A percentile compares a stretch with the other conserved stretches of the same genome.
phyloP scores from a whole-genome alignment of 2,113 vertebrate species.

The Regulus satrapa region DNA sequence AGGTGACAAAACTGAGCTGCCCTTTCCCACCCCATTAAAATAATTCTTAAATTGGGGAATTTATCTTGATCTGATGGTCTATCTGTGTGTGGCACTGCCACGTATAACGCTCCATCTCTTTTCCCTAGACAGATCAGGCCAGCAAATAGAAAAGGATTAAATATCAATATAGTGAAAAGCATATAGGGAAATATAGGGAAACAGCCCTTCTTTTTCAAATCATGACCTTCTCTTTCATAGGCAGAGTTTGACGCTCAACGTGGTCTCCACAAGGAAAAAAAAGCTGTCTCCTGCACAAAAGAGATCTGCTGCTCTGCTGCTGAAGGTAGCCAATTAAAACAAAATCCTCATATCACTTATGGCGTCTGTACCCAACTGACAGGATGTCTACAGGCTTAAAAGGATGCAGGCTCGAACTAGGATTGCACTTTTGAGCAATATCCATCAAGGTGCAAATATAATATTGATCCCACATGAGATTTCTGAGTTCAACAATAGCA shows the following conservation, averaged over 20 bases:
- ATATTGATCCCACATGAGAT: neutral
- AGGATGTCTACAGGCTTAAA: neutral
- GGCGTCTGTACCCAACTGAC: neutral
- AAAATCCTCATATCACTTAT: neutral
- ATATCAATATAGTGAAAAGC: neutral
- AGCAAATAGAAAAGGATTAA: neutral
- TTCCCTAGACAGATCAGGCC: neutral
- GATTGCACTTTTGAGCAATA: neutral
- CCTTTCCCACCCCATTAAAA: conserved; percentile 64
- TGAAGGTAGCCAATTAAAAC: neutral
- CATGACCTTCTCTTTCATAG: neutral
- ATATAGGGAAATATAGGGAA: neutral
- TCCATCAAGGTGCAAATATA: neutral
- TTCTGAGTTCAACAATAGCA: neutral
- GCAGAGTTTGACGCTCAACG: neutral
- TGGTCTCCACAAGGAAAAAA: neutral
- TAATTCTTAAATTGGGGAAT: conserved; percentile 68
- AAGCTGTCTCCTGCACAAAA: neutral
- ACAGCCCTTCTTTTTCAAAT: neutral
- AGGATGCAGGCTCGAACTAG: neutral
- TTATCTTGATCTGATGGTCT: conserved; percentile 60
- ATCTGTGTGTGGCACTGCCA: neutral
- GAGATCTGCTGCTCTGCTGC: neutral
- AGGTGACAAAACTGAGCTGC: conserved; percentile 52
- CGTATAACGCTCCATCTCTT: neutral